Conservation (phyloP, 2,888 invertebrate species). For the Xanthorhoe designata region DNA sequence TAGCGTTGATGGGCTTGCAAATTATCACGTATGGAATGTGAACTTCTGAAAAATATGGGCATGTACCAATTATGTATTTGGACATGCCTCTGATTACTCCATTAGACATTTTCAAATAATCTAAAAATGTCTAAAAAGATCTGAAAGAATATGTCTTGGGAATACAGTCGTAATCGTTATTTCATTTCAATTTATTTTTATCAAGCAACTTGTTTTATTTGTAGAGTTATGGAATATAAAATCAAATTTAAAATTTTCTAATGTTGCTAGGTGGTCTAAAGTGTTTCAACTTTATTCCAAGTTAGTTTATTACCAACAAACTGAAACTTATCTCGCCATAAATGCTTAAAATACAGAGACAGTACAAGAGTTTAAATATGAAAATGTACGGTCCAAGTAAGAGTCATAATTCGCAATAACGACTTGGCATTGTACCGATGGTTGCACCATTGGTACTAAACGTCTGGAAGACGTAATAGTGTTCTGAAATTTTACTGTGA, state of each 20-base stretch:
- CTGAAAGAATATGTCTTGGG: too few relatives aligned
- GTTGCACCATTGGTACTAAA: slow-evolving; percentile 44
- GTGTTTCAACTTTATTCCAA: not conserved
- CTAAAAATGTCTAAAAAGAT: too few relatives aligned
- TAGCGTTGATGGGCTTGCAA: too few relatives aligned
- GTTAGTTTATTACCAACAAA: slow-evolving; percentile 9
- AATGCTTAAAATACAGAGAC: slow-evolving; percentile 23
- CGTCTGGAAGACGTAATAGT: slow-evolving; percentile 40
- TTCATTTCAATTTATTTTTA: too few relatives aligned
- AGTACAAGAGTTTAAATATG: slow-evolving; percentile 38
- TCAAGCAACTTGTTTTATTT: too few relatives aligned
- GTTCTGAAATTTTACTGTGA: not conserved
- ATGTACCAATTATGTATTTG: too few relatives aligned
- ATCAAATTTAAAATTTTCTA: not conserved
- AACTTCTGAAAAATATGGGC: too few relatives aligned
- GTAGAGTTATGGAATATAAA: too few relatives aligned
- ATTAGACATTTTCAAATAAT: too few relatives aligned
- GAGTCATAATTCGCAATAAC: slow-evolving; percentile 59
- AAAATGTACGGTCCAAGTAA: slow-evolving; percentile 43
- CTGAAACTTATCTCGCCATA: slow-evolving; percentile 34
- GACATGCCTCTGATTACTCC: too few relatives aligned
- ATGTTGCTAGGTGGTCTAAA: not conserved
- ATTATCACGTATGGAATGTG: too few relatives aligned
- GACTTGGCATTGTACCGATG: slow-evolving; percentile 57
- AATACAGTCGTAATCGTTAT: too few relatives aligned